Base-by-base conservation (phyloP, 1,140 invertebrate genomes). In the Hypothenemus hampei region DNA sequence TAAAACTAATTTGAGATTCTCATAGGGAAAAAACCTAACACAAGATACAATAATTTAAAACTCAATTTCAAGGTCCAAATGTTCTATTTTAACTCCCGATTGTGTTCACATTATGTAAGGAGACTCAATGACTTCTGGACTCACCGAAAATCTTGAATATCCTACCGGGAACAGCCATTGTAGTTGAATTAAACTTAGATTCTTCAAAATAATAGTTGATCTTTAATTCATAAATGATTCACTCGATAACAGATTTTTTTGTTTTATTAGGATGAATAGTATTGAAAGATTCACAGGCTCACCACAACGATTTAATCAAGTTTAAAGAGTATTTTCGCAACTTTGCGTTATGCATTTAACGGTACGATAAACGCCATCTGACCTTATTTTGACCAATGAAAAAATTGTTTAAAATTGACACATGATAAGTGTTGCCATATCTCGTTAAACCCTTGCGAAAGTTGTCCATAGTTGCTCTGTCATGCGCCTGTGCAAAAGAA, bases 21-120 rank as follows among this genome's bases (percentile, higher is more conserved):
- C 18, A 10, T 0, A 20, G 31, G 43, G 31, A 20, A 40, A 52
- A 52, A 26, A 26, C 10, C 7, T 31, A 1, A 33, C 35, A 35
- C 11, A 35, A 22, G 16, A 26, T 36, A 21, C 41, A 37, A 5
- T 16, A 33, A 26, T 36, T 22, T n/a, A 43, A 36, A 41, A 15
- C 37, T 24, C 10, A 16, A 44, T 44, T 24, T 53, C 41, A 54
- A 52, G 49, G 49, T 52, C 49, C 39, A 33, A 29, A 22, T 43
- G 21, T 20, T 39, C 39, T 52, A 45, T 54, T 54, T 54, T 54
- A 54, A 54, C 18, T n/a, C 22, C 41, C 36, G 31, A 45, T 23
- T 54, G n/a, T 16, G 10, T 43, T 23, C 29, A 54, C 33, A 54
- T 54, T 54, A 54, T 54, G 51, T 54, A 54, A 54, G 51, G 26